Conservation (phyloP, 1,140 invertebrate genomes). For the Doryteuthis pealeii region DNA sequence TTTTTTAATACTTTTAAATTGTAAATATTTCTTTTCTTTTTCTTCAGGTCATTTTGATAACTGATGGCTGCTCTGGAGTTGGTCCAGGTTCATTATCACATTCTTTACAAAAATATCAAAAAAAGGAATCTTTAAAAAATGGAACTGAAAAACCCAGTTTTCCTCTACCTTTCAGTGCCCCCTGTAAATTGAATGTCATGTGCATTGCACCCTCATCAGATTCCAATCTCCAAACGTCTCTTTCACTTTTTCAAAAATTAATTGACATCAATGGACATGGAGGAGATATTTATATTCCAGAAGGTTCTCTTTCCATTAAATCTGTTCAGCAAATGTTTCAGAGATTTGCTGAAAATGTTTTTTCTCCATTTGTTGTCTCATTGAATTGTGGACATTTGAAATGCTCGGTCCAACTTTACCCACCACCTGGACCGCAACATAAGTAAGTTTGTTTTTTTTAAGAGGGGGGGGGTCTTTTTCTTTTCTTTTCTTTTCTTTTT, state of each 20-base stretch:
- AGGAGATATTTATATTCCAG: conserved; percentile 69
- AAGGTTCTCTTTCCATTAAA: conserved; percentile 64
- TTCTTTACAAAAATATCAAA: conserved; percentile 46
- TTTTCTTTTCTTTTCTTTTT: neutral
- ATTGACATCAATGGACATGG: conserved; percentile 67
- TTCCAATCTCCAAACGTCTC: conserved; percentile 43
- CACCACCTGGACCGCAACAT: conserved; percentile 66
- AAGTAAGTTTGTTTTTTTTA: conserved; percentile 34
- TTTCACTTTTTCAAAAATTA: conserved; percentile 63
- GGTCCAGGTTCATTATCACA: conserved; percentile 67
- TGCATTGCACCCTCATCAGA: conserved; percentile 65
- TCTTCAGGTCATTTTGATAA: conserved; percentile 78
- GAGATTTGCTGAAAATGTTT: conserved; percentile 76
- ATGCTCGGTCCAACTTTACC: conserved; percentile 75
- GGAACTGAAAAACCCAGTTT: conserved; percentile 56
- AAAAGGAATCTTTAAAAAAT: conserved; percentile 25
- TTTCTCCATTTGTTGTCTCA: conserved; percentile 73
- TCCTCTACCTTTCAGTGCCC: conserved; percentile 77
- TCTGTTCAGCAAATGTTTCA: conserved; percentile 69
- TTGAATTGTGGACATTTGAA: conserved; percentile 77
- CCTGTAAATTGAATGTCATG: conserved; percentile 76
- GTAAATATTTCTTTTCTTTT: too few relatives aligned
- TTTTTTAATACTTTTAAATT: too few relatives aligned
- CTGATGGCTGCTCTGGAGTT: conserved; percentile 74
- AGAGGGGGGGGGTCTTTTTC: neutral